Base-by-base conservation (phyloP, 2,888 invertebrate genomes). In the Sphecodes monilicornis region DNA sequence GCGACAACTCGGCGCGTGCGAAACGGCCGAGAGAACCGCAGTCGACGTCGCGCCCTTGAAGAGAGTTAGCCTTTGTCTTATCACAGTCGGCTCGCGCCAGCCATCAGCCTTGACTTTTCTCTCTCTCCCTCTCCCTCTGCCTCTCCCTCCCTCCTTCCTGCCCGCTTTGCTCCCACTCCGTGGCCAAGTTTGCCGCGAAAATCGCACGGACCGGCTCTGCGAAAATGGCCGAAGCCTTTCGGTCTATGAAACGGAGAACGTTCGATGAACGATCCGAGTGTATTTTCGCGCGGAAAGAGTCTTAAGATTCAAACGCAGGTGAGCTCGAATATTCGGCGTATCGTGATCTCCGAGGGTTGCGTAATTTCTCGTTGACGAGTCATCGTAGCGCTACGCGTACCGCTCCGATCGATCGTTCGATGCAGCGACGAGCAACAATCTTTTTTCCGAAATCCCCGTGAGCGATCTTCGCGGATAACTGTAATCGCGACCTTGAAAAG, bases 1-100 rank as follows among this genome's bases (percentile, higher is more conserved):
- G 84, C 88, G 85, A 89, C 87, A 84, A 86, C 74, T 75, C 73
- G 82, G 85, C 89, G 82, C 87, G 87, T 84, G 85, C 83, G 87
- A 89, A 81, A 81, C 87, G 74, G 43, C 77, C 80, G 46, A 36
- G 57, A 64, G 64, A 64, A 32, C 71, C 80, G 82, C 80, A 86
- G 90, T 83, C 84, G 39, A 39, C 68, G 89, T 84, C 84, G 85
- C 90, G 93, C 93, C 93, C 93, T 93, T 93, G 93, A 93, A 89
- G 91, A 90, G 89, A 92, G 92, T 91, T 92, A 92, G 93, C 91
- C 93, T 94, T 93, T 93, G 93, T 93, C 93, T 94, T 94, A 94
- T 94, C 94, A 93, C 89, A 90, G 83, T 88, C 85, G 90, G 87
- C 89, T 91, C 91, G 86, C 88, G 89, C 80, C 89, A 85, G 85